Percentiles rank a stretch among this genome's conserved stretches.
These are phyloP conservation scores for Sternotherus odoratus DNA, from an alignment of 2,797 vertebrate genomes.

Conservation along the genomic window DNA sequence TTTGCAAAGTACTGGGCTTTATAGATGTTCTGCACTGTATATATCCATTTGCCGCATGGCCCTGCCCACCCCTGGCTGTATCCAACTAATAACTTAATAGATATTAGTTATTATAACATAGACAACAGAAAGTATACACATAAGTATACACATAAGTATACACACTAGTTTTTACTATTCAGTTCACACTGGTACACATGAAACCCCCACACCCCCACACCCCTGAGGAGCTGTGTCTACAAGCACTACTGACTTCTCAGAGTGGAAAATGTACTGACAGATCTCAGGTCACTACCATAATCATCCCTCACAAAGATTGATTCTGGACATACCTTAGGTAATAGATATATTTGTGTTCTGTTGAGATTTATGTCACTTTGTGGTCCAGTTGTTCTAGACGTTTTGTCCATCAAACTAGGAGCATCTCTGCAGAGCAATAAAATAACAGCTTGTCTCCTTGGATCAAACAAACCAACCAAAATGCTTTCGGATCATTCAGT, in stretches of 20 bases:
- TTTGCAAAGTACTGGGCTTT: not conserved
- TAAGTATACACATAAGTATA: constrained; percentile 33
- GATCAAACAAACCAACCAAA: constrained; percentile 42
- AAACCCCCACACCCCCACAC: not conserved
- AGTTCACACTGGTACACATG: constrained; percentile 67
- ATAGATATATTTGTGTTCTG: constrained; percentile 72
- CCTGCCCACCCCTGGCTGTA: not conserved
- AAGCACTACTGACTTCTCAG: constrained; percentile 73
- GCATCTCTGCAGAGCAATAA: constrained; percentile 54
- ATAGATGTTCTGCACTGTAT: rapidly evolving
- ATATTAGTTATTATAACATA: constrained; percentile 66
- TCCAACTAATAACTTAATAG: constrained; percentile 41
- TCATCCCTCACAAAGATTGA: constrained; percentile 73
- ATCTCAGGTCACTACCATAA: constrained; percentile 74
- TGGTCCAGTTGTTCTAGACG: constrained; percentile 70
- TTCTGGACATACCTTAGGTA: constrained; percentile 68
- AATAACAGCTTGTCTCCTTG: constrained; percentile 65
- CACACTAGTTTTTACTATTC: constrained; percentile 71
- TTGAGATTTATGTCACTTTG: constrained; percentile 73
- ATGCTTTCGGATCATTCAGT: constrained; percentile 49
- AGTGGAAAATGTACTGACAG: constrained; percentile 76
- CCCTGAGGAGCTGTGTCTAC: constrained; percentile 68
- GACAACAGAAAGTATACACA: constrained; percentile 53
- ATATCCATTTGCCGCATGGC: not conserved
- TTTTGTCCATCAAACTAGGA: constrained; percentile 70